Evolutionary conservation across 2,113 vertebrate genomes (phyloP).

Genomic region (Sclerurus mexicanus): DNA sequence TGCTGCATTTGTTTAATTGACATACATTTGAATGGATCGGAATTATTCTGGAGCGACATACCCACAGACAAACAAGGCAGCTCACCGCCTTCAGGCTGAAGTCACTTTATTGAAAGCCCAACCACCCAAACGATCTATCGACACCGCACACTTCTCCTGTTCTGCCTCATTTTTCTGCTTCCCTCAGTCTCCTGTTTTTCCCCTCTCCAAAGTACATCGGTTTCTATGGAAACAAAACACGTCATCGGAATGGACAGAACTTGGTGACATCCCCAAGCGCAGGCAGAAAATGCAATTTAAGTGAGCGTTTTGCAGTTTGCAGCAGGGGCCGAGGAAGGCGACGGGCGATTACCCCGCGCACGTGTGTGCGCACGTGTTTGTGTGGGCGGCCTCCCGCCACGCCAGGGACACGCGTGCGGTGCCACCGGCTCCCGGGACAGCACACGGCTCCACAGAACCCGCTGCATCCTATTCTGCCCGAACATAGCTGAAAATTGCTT

Average conservation of each 20-base stretch:
- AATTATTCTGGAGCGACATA: neutral
- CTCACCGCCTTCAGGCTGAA: neutral
- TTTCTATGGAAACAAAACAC: constrained; percentile 55
- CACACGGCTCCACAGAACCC: neutral
- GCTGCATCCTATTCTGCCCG: neutral
- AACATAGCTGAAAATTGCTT: constrained; percentile 52
- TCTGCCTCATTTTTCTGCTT: neutral
- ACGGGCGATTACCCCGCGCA: rapidly evolving
- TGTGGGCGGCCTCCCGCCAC: neutral
- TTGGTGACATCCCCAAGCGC: neutral
- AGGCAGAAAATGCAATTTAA: neutral
- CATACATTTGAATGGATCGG: neutral
- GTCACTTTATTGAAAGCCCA: neutral
- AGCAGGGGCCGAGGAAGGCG: neutral
- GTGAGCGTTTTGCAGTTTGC: neutral
- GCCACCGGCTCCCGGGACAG: neutral
- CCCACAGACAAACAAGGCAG: neutral
- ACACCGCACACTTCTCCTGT: neutral
- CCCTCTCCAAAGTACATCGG: neutral
- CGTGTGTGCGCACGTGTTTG: neutral
- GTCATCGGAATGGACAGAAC: neutral
- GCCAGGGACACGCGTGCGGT: neutral
- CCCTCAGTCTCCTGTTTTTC: neutral
- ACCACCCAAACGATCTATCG: neutral
- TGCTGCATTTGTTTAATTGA: neutral